These are phyloP conservation scores for Villa cingulata DNA, from an alignment of 2,888 invertebrate genomes.

Conservation along the genomic window DNA sequence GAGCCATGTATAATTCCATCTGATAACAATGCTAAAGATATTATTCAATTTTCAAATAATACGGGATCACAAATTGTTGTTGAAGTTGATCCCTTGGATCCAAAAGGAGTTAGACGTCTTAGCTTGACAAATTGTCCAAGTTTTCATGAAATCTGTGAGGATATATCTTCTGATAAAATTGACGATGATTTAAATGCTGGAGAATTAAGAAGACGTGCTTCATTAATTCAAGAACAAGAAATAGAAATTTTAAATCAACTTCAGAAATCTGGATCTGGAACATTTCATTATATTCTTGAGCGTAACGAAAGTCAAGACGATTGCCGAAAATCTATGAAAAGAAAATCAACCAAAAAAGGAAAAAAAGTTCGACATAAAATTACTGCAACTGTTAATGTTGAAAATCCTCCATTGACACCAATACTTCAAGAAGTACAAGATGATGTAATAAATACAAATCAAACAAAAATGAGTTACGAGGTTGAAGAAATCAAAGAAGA, in stretches of 20 bases:
- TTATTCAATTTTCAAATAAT: neutral
- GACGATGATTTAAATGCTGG: slow-evolving; percentile 43
- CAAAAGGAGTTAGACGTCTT: slow-evolving; percentile 23
- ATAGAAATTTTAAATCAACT: slow-evolving; percentile 30
- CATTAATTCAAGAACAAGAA: slow-evolving; percentile 43
- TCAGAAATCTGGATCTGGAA: slow-evolving; percentile 30
- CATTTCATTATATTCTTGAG: slow-evolving; percentile 29
- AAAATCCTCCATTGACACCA: slow-evolving; percentile 20
- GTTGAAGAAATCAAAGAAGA: slow-evolving; percentile 34
- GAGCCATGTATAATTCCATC: slow-evolving; percentile 57
- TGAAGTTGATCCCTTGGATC: slow-evolving; percentile 15
- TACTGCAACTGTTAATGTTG: slow-evolving; percentile 29
- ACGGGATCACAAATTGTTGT: slow-evolving; percentile 12
- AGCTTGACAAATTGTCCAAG: slow-evolving; percentile 36
- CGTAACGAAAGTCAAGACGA: slow-evolving; percentile 26
- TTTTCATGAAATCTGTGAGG: slow-evolving; percentile 43
- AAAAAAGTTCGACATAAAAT: slow-evolving; percentile 31
- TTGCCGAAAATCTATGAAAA: slow-evolving; percentile 17
- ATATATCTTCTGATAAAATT: slow-evolving; percentile 40
- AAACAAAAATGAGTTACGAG: slow-evolving; percentile 32
- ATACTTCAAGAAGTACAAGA: slow-evolving; percentile 15
- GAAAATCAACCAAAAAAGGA: slow-evolving; percentile 23
- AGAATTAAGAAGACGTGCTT: slow-evolving; percentile 36
- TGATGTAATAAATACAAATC: slow-evolving; percentile 10
- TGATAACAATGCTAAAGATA: slow-evolving; percentile 38